Evolutionary conservation across 1,140 invertebrate species (phyloP).

Genomic region (Drosophila ananassae): DNA sequence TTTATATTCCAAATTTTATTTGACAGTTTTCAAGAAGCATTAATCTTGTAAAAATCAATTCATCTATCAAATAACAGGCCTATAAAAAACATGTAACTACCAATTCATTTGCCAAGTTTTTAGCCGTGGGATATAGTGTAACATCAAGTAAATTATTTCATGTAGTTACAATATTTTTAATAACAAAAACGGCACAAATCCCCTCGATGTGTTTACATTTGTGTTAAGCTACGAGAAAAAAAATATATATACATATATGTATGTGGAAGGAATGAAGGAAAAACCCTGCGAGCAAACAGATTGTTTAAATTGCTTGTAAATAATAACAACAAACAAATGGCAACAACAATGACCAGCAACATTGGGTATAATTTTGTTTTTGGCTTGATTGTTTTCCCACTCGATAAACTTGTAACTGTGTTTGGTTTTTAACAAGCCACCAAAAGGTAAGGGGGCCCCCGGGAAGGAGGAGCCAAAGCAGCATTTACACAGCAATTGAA

Average conservation of each 20-base stretch:
- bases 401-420: slow-evolving; percentile 63
- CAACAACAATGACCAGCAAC: slow-evolving; percentile 59
- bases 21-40: neutral
- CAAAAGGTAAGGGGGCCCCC: slow-evolving; percentile 1
- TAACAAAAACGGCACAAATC: slow-evolving; percentile 33
- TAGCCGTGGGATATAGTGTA: too few species aligned
- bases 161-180: slow-evolving; percentile 13
- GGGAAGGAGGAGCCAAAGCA: slow-evolving; percentile 12
- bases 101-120: neutral
- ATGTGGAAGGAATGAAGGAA: neutral
- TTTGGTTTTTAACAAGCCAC: slow-evolving; percentile 55
- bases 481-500: slow-evolving; percentile 76
- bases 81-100: too few species aligned
- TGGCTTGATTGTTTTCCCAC: slow-evolving; percentile 19
- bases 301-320: slow-evolving; percentile 78
- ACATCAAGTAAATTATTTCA: neutral
- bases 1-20: slow-evolving; percentile 25
- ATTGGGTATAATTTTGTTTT: slow-evolving; percentile 44
- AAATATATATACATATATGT: slow-evolving; percentile 26
- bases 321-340: slow-evolving; percentile 48
- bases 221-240: slow-evolving; percentile 46
- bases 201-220: slow-evolving; percentile 48
- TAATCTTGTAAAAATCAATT: neutral
- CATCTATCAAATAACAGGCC: too few species aligned
- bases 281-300: slow-evolving; percentile 53